These are phyloP conservation scores for Malurus alboscapulatus DNA, from an alignment of 2,113 vertebrate species.

Conservation along the genomic window DNA sequence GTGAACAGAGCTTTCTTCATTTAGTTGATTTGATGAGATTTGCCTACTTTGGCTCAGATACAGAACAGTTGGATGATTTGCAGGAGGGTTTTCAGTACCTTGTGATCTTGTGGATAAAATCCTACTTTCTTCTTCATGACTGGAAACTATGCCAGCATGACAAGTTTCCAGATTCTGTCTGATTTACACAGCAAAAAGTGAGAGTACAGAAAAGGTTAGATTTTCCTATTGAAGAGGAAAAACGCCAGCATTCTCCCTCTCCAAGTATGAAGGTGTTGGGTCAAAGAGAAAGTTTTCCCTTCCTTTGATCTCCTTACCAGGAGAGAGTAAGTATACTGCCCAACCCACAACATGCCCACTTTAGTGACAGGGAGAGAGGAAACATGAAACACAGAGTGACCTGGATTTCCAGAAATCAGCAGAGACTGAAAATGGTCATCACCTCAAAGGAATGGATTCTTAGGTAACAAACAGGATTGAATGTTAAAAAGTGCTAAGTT, in stretches of 20 bases:
- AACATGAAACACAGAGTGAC: background rate
- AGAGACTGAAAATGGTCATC: background rate
- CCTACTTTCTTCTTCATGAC: background rate
- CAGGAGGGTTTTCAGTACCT: background rate
- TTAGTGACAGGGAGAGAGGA: background rate
- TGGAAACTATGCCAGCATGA: background rate
- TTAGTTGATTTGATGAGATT: background rate
- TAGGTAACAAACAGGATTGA: background rate
- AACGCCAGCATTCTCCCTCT: background rate
- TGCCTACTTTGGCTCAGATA: background rate
- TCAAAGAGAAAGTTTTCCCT: background rate
- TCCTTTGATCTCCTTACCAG: constrained; percentile 13
- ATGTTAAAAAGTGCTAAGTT: background rate
- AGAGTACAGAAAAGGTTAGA: background rate
- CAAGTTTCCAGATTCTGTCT: background rate
- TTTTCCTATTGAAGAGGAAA: background rate
- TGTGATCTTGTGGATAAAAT: constrained; percentile 4
- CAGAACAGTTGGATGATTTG: background rate
- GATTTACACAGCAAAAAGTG: background rate
- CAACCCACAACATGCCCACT: background rate
- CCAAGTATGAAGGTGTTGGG: background rate
- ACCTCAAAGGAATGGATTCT: background rate
- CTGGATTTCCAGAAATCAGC: background rate
- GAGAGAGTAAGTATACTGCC: background rate
- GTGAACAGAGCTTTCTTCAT: accelerated